Conservation (phyloP, 2,888 invertebrate genomes). For the Proisotoma minuta region DNA sequence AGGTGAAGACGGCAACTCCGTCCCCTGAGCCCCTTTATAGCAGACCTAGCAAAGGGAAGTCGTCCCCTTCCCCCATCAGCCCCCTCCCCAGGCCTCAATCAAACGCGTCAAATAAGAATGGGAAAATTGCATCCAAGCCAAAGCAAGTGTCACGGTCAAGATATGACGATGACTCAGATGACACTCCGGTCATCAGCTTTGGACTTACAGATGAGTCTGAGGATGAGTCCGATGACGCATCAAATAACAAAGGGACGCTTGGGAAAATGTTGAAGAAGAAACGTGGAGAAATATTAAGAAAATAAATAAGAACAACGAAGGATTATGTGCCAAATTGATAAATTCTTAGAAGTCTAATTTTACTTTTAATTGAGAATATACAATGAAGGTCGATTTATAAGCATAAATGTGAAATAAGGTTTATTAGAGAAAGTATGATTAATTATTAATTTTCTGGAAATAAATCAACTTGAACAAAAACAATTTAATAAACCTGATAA, state of each 20-base stretch:
- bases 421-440: neutral
- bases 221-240: slow-evolving; percentile 27
- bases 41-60: slow-evolving; percentile 5
- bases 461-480: neutral
- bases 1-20: neutral
- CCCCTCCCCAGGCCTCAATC: slow-evolving; percentile 15
- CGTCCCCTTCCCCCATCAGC: slow-evolving; percentile 17
- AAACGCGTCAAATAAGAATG: neutral
- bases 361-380: no score
- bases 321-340: no score
- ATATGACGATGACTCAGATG: slow-evolving; percentile 37
- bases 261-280: slow-evolving; percentile 38
- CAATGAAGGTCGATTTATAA: no score
- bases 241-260: slow-evolving; percentile 39
- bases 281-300: slow-evolving; percentile 34
- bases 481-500: no score
- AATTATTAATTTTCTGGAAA: neutral
- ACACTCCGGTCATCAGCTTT: slow-evolving; percentile 17
- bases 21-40: neutral
- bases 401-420: no score
- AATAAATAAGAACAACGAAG: neutral
- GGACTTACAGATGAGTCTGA: slow-evolving; percentile 20
- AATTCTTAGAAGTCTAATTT: no score
- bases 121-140: neutral
- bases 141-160: neutral